Evolutionary conservation across 2,113 vertebrate species (phyloP), one percentile per base, ranked within the genome.

Genomic region (Quiscalus mexicanus): DNA sequence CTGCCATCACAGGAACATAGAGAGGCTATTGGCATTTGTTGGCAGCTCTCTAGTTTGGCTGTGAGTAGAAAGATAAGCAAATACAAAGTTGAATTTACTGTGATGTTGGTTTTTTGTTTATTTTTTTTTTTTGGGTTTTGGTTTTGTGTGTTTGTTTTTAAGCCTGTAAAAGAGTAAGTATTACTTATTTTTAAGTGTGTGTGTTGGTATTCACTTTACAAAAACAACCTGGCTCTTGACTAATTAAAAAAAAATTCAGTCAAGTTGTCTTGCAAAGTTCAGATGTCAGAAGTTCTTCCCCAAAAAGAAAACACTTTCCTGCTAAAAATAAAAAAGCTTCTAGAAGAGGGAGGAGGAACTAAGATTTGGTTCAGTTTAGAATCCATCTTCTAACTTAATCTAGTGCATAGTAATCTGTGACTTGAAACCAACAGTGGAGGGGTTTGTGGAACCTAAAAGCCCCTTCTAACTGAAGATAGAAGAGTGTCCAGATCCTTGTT

Each of bases 1-100:
- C 35, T 83, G 49, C 13, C 8, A 18, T 58, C 27, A 21, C 8
- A 42, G 49, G 53, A 79, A 27, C 0, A 0, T 39, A 27, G 47
- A 27, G 42, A 67, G 10, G 11, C 41, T 87, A 1, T 44, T 2
- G 2, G 23, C 0, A 0, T 17, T 3, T 42, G 12, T 39, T 73
- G 31, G 17, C 15, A 71, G 2, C 18, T 73, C 18, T 62, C 8
- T 85, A 11, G 41, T 65, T 91, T 76, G 81, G 17, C 41, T 87
- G 10, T 20, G 44, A 45, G 13, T 70, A 52, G 74, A 64, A 81
- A 41, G 4, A 4, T 23, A 22, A 77, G 7, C 8, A 60, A 71
- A 41, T 79, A 60, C 1, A 4, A 58, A 79, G 30, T 50, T 90
- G 31, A 11, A 55, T 84, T 59, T 90, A 5, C 24, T 65, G 33